Evolutionary conservation across 1,140 invertebrate species (phyloP).

Genomic region (Theocolax elegans): DNA sequence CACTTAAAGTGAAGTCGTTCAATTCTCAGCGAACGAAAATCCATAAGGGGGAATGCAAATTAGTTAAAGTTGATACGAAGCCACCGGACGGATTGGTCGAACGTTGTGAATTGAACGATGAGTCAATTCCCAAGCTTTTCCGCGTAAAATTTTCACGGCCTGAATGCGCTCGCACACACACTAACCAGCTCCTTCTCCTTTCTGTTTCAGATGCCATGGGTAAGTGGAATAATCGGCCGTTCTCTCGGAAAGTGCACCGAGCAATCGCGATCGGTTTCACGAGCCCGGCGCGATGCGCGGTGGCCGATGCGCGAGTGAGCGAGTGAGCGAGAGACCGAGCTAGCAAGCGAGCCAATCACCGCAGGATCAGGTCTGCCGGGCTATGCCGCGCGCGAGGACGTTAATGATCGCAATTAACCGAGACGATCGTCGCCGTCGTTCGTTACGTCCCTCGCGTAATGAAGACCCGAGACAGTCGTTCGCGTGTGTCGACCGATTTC

Average conservation of each 20-base stretch:
- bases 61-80: neutral
- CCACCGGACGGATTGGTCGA: neutral
- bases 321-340: neutral
- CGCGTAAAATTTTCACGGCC: conserved; percentile 58
- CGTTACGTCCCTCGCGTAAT: neutral
- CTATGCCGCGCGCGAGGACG: conserved; percentile 16
- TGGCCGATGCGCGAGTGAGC: too few relatives aligned
- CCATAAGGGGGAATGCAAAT: conserved; percentile 8
- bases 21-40: conserved; percentile 31
- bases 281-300: neutral
- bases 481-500: neutral
- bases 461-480: conserved; percentile 1
- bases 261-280: conserved; percentile 19
- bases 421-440: conserved; percentile 38
- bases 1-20: neutral
- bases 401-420: conserved; percentile 52
- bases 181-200: conserved; percentile 45
- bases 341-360: neutral
- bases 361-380: neutral
- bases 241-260: neutral
- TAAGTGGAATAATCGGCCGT: conserved; percentile 55
- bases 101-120: conserved; percentile 51
- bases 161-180: neutral
- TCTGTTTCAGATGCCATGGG: conserved; percentile 68
- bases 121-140: conserved; percentile 56